These are phyloP conservation scores for Acipenser transmontanus DNA, from an alignment of 2,797 vertebrate species.

Conservation along the genomic window DNA sequence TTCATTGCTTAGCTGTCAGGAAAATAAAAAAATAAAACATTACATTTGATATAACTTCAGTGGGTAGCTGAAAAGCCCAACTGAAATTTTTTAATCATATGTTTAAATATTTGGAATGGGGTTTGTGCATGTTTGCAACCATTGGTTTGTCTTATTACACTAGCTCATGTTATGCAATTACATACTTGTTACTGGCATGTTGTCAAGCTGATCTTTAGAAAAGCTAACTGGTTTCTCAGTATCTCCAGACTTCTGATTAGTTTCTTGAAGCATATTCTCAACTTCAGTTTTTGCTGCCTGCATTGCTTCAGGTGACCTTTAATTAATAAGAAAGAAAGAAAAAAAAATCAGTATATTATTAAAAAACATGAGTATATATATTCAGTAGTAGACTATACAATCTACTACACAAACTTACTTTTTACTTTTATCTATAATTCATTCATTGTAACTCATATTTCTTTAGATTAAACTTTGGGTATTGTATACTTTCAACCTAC, in stretches of 20 bases:
- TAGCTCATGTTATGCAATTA: background rate
- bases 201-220: slow-evolving; percentile 35
- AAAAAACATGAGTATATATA: too few species aligned
- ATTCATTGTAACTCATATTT: too few species aligned
- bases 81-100: background rate
- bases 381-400: too few species aligned
- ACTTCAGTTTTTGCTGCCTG: slow-evolving; percentile 30
- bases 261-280: slow-evolving; percentile 23
- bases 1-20: background rate
- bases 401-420: too few species aligned
- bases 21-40: background rate
- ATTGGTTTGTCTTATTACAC: background rate
- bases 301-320: slow-evolving; percentile 32
- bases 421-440: too few species aligned
- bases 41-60: background rate
- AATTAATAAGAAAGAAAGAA: background rate
- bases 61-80: too few species aligned
- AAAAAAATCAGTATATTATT: too few species aligned
- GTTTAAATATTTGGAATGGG: background rate
- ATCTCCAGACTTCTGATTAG: slow-evolving; percentile 15
- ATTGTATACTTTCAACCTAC: too few species aligned
- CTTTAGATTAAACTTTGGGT: too few species aligned
- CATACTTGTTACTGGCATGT: slow-evolving; percentile 36
- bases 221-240: slow-evolving; percentile 23
- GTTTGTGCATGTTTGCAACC: background rate